Evolutionary conservation across 2,113 vertebrate species (phyloP).

Genomic region (Sus scrofa): DNA sequence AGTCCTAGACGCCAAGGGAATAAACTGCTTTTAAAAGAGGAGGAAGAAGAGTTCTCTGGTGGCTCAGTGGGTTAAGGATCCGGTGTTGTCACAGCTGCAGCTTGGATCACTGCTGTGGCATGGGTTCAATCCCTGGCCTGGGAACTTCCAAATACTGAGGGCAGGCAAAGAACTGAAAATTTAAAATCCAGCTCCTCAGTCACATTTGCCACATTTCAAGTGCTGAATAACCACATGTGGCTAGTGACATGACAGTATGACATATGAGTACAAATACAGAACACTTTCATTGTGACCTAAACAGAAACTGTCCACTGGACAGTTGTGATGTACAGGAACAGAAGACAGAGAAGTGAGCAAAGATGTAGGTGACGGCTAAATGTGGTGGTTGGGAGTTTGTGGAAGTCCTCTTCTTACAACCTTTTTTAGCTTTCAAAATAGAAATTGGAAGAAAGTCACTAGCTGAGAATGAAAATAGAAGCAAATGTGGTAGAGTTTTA

Average conservation of each 20-base stretch:
- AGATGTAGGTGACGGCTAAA: background rate
- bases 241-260: background rate
- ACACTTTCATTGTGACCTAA: background rate
- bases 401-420: background rate
- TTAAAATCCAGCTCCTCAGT: background rate
- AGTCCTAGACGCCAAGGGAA: background rate
- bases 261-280: background rate
- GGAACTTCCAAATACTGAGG: no score
- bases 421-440: background rate
- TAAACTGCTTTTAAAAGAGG: conserved; percentile 34
- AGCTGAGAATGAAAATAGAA: background rate
- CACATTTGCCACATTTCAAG: background rate
- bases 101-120: no score
- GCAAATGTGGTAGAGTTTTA: background rate
- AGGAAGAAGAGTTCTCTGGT: background rate
- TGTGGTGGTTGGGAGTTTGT: background rate
- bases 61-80: no score
- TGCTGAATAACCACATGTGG: background rate
- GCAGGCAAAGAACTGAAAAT: background rate
- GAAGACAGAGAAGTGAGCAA: background rate
- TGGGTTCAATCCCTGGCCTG: no score
- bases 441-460: background rate
- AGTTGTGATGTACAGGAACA: background rate
- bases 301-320: background rate
- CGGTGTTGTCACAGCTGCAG: no score